Conservation (phyloP, 2,888 invertebrate genomes). For the Agapetus fuscipes region DNA sequence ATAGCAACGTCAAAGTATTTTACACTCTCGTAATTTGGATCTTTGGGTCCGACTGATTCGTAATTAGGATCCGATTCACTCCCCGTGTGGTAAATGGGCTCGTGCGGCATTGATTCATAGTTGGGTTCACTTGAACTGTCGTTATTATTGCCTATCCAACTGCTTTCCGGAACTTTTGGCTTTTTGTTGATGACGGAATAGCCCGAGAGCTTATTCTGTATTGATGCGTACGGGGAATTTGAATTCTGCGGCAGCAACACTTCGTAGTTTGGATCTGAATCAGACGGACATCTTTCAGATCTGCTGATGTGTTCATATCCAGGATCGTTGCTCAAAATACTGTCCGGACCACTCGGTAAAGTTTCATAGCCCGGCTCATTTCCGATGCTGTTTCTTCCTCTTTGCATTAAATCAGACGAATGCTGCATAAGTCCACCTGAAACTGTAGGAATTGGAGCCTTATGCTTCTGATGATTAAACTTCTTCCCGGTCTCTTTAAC, state of each 20-base stretch:
- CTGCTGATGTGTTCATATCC: slow-evolving; percentile 62
- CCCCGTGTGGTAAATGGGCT: slow-evolving; percentile 53
- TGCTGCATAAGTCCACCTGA: slow-evolving; percentile 11
- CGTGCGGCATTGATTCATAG: slow-evolving; percentile 65
- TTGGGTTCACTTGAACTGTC: slow-evolving; percentile 57
- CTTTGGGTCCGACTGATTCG: slow-evolving; percentile 55
- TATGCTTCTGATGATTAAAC: slow-evolving; percentile 15
- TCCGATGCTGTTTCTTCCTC: slow-evolving; percentile 15
- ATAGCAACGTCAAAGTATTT: slow-evolving; percentile 54
- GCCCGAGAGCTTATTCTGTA: slow-evolving; percentile 39
- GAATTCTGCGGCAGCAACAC: slow-evolving; percentile 52
- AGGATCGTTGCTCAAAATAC: slow-evolving; percentile 54
- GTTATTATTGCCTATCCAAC: slow-evolving; percentile 43
- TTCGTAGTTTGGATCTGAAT: slow-evolving; percentile 73
- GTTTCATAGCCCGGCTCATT: slow-evolving; percentile 27
- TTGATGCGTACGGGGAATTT: slow-evolving; percentile 41
- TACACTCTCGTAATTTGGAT: slow-evolving; percentile 77
- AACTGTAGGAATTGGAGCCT: slow-evolving; percentile 11
- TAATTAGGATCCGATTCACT: slow-evolving; percentile 69
- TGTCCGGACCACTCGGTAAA: slow-evolving; percentile 48
- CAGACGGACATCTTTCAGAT: slow-evolving; percentile 41
- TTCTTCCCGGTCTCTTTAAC: slow-evolving; percentile 37
- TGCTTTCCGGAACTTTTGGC: slow-evolving; percentile 38
- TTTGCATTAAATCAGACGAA: slow-evolving; percentile 22
- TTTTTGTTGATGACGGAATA: slow-evolving; percentile 47